Percentiles rank a stretch among this genome's conserved stretches.
Evolutionary conservation across 2,888 invertebrate species (phyloP).

Genomic region (Himalopsyche japonica): DNA sequence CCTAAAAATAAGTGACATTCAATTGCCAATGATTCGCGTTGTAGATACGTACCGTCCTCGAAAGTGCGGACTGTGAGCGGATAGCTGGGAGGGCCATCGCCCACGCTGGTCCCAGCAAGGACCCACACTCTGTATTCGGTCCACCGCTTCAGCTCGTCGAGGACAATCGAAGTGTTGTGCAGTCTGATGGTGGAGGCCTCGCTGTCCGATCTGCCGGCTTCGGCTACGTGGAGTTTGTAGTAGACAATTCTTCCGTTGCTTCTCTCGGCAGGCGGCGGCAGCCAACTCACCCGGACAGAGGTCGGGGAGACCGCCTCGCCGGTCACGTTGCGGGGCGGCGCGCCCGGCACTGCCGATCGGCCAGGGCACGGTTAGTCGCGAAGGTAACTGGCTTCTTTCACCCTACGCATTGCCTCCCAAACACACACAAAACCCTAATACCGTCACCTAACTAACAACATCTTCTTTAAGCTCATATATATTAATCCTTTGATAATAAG

Average conservation of each 20-base stretch:
- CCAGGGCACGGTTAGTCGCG: constrained; percentile 43
- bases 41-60: constrained; percentile 93
- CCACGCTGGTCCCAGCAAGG: constrained; percentile 92
- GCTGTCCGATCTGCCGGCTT: constrained; percentile 81
- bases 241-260: constrained; percentile 92
- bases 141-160: constrained; percentile 92
- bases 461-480: background rate
- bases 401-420: background rate
- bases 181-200: constrained; percentile 81
- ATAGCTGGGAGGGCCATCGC: constrained; percentile 92
- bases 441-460: background rate
- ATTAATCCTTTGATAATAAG: background rate
- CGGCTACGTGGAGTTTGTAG: constrained; percentile 92
- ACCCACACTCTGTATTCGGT: constrained; percentile 97
- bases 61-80: constrained; percentile 92
- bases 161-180: constrained; percentile 76
- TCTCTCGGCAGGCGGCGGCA: constrained; percentile 86
- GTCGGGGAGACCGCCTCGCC: constrained; percentile 88
- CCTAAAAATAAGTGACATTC: background rate
- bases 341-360: constrained; percentile 81
- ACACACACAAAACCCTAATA: background rate
- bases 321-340: constrained; percentile 92
- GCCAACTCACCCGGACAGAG: constrained; percentile 88
- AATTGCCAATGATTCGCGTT: background rate
- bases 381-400: constrained; percentile 3